Base-by-base conservation (phyloP, 2,797 vertebrate genomes). In the Hybognathus amarus region DNA sequence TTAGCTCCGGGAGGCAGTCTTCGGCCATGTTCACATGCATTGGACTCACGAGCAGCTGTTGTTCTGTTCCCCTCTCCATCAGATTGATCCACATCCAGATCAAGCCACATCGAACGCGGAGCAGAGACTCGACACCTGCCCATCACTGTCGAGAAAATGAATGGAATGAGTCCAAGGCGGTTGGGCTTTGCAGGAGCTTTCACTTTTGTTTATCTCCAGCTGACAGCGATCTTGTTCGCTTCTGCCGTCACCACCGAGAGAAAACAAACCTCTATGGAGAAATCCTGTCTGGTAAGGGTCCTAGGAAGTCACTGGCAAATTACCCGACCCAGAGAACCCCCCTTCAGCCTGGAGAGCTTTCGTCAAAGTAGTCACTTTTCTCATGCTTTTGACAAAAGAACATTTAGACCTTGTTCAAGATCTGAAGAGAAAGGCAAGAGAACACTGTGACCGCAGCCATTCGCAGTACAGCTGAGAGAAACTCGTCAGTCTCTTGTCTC, bases 1-100 rank as follows among this genome's bases (percentile, higher is more conserved):
- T 5, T 47, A 6, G n/a, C n/a, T n/a, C 20, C 18, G 38, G 64
- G 33, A 20, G 5, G 18, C 4, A 67, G 18, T 6, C 12, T 73
- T 50, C 9, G 50, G 42, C 45, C 69, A n/a, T 61, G 36, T 76
- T 42, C 18, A 61, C 24, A 12, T 84, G 74, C 76, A 61, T 56
- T 61, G 61, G 54, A 85, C 83, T 84, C 78, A 90, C 77, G n/a
- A n/a, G n/a, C n/a, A 5, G 2, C 24, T 36, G 0, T 15, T 61
- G 47, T 76, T 66, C 76, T 85, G 64, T n/a, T 36, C 78, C 61
- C 27, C 84, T 40, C 38, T 15, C 80, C 17, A 74, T 56, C 89
- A 99, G 97, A 95, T 99, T 84, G 97, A 99, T 93, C 98, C 97
- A 77, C 98, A 99, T 90, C 98, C 98, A 71, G 97, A 98, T 92